A percentile compares a stretch with the other conserved stretches of the same genome.
Conservation (phyloP, 1,140 invertebrate species). For the Rhopalosiphum padi region DNA sequence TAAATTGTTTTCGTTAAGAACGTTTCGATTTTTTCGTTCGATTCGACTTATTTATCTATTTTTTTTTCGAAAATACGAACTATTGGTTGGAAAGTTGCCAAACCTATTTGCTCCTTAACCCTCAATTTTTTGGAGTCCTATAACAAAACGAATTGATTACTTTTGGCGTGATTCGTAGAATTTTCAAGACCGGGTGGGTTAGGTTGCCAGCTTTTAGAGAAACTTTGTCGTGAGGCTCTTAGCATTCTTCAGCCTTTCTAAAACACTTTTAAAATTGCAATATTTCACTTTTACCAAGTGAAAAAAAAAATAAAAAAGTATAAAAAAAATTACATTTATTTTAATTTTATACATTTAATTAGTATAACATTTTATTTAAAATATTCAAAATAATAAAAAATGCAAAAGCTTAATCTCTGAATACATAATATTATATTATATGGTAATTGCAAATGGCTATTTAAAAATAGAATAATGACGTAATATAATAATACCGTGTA, state of each 20-base stretch:
- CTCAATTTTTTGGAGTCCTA: background rate
- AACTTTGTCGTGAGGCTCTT: background rate
- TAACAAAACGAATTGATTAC: background rate
- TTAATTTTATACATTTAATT: no score
- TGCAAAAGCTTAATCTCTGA: background rate
- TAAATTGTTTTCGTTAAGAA: background rate
- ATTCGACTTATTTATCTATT: background rate
- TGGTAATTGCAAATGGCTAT: no score
- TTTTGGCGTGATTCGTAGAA: conserved; percentile 23
- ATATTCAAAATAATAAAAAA: no score
- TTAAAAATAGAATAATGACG: no score
- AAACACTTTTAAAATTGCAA: no score
- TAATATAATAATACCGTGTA: no score
- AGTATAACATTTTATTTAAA: no score
- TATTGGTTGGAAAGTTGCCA: background rate
- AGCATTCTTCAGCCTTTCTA: background rate
- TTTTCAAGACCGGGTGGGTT: background rate
- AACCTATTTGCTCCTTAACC: background rate
- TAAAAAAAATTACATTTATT: no score
- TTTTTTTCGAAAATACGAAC: background rate
- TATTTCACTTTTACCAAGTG: background rate
- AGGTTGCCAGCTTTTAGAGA: background rate
- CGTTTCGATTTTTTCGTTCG: background rate
- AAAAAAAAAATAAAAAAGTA: background rate
- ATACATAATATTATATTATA: no score